phyloP scores from a whole-genome alignment of 2,888 invertebrate genomes.

The Drosophila gaucha region DNA sequence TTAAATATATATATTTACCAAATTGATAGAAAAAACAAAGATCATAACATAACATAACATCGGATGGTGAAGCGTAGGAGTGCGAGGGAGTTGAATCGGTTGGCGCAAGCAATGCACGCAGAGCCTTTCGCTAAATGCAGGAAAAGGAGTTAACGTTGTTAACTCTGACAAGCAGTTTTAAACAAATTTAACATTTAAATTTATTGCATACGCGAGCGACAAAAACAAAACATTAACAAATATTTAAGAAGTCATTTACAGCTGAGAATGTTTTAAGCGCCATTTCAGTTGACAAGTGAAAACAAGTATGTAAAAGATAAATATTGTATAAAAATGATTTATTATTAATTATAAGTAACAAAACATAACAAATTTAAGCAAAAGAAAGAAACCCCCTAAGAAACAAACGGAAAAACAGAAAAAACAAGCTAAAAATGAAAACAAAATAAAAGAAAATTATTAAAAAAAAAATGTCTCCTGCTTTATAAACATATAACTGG shows the following conservation, averaged over 20 bases:
- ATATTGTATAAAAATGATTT: slow-evolving; percentile 81
- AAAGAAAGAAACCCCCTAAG: slow-evolving; percentile 53
- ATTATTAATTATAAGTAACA: slow-evolving; percentile 70
- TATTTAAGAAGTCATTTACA: slow-evolving; percentile 69
- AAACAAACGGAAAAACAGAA: slow-evolving; percentile 56
- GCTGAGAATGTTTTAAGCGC: slow-evolving; percentile 53
- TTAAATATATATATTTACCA: slow-evolving; percentile 37
- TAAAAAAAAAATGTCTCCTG: slow-evolving; percentile 44
- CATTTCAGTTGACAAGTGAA: slow-evolving; percentile 59
- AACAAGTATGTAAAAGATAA: slow-evolving; percentile 67
- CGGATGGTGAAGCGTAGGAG: slow-evolving; percentile 14
- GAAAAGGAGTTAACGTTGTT: slow-evolving; percentile 72
- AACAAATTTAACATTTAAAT: slow-evolving; percentile 66
- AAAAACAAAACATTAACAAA: slow-evolving; percentile 38
- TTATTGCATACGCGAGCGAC: slow-evolving; percentile 52
- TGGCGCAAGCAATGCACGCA: slow-evolving; percentile 63
- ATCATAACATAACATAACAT: slow-evolving; percentile 17
- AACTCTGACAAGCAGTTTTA: slow-evolving; percentile 74
- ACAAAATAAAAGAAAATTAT: slow-evolving; percentile 76
- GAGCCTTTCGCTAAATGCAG: slow-evolving; percentile 70
- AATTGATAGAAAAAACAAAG: slow-evolving; percentile 9
- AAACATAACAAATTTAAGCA: slow-evolving; percentile 66
- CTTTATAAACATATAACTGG: neutral
- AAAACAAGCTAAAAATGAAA: slow-evolving; percentile 70
- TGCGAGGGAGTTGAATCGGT: slow-evolving; percentile 30